These are phyloP conservation scores for Pteruthius melanotis DNA, from an alignment of 2,113 vertebrate genomes.

Conservation along the genomic window DNA sequence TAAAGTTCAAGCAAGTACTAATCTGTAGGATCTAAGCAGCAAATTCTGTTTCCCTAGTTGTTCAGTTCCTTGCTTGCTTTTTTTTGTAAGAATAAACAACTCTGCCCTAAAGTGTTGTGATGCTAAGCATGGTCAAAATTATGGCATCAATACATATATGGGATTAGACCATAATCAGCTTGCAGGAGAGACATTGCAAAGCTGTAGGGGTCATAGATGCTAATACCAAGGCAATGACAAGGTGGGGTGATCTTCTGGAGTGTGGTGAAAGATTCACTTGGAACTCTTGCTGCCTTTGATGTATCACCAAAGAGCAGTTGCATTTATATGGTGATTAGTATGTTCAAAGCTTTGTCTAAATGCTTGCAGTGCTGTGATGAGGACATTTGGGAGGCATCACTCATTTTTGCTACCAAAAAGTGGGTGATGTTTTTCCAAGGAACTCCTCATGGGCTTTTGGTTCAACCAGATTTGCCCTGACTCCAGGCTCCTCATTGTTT, in stretches of 20 bases:
- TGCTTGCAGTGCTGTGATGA: not conserved
- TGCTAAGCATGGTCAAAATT: not conserved
- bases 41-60: not conserved
- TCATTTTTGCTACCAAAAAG: not conserved
- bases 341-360: not conserved
- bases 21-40: not conserved
- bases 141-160: not conserved
- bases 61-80: not conserved
- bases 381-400: not conserved
- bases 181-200: not conserved
- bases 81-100: not conserved
- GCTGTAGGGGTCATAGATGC: not conserved
- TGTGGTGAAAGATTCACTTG: not conserved
- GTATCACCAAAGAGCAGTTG: not conserved
- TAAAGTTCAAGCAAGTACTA: not conserved
- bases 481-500: not conserved
- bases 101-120: not conserved
- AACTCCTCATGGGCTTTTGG: not conserved
- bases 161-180: not conserved
- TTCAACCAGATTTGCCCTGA: not conserved
- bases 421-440: not conserved
- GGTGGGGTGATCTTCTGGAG: not conserved
- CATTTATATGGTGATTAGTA: not conserved
- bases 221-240: not conserved
- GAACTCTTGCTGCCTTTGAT: not conserved